phyloP scores from a whole-genome alignment of 1,140 invertebrate species.

The Leptinotarsa lineolata region DNA sequence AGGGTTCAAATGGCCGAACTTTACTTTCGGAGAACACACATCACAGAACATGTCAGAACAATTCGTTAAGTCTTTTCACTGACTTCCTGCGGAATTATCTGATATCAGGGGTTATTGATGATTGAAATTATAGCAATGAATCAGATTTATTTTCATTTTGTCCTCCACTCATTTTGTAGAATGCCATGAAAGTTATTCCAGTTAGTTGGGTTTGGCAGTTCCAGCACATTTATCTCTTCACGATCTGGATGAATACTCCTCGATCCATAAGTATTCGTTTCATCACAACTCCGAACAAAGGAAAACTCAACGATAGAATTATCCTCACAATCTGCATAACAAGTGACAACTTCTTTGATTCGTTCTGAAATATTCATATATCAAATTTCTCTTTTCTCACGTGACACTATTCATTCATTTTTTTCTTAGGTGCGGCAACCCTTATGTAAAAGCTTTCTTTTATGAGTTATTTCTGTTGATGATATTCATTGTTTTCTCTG shows the following conservation, averaged over 20 bases:
- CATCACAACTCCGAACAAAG: no score
- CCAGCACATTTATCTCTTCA: neutral
- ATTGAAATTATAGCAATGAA: conserved; percentile 4
- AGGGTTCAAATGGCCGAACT: neutral
- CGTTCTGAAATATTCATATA: no score
- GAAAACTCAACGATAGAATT: no score
- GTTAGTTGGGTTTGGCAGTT: conserved; percentile 1
- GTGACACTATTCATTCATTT: no score
- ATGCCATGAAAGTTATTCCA: neutral
- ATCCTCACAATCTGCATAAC: no score
- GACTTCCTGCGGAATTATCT: neutral
- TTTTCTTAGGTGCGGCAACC: no score
- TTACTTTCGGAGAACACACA: neutral
- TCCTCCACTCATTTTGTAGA: neutral
- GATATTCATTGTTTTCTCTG: no score
- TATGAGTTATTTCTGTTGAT: no score
- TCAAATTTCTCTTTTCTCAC: no score
- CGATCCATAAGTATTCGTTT: neutral
- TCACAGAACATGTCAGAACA: neutral
- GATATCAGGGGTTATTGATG: conserved; percentile 4
- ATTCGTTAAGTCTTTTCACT: neutral
- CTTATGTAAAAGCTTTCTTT: no score
- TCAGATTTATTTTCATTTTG: conserved; percentile 7
- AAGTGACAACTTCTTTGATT: no score
- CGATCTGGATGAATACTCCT: neutral